These are phyloP conservation scores for Elephantulus edwardii DNA, from an alignment of 2,113 vertebrate genomes.

Conservation along the genomic window DNA sequence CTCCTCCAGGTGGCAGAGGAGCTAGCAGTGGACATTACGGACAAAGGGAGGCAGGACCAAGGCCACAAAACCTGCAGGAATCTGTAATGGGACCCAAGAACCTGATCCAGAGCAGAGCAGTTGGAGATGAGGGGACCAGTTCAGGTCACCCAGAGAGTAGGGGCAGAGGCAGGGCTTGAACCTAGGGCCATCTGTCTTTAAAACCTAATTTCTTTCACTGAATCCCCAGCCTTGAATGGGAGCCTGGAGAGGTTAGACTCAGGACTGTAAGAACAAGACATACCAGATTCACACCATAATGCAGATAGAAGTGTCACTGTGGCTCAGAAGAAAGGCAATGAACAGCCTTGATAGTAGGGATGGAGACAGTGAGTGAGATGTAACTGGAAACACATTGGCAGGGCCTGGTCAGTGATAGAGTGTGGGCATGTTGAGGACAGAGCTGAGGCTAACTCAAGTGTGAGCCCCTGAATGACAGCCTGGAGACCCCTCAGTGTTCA, in stretches of 20 bases:
- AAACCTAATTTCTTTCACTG: neutral
- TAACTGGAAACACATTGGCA: neutral
- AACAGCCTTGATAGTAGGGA: neutral
- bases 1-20: neutral
- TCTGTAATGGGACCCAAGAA: slow-evolving; percentile 7
- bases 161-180: neutral
- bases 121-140: neutral
- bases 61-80: neutral
- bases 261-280: neutral
- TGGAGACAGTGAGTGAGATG: neutral
- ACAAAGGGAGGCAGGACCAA: slow-evolving; percentile 29
- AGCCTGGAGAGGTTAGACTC: neutral
- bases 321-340: neutral
- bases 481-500: neutral
- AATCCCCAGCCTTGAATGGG: neutral
- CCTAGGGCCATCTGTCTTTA: neutral
- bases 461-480: neutral
- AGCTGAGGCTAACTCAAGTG: neutral
- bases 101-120: slow-evolving; percentile 9
- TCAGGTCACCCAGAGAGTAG: neutral
- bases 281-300: neutral
- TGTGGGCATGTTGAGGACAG: neutral
- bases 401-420: too few species aligned
- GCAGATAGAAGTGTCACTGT: neutral
- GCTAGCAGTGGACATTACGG: neutral